These are phyloP conservation scores for Leuciscus waleckii DNA, from an alignment of 2,797 vertebrate genomes.

Conservation along the genomic window DNA sequence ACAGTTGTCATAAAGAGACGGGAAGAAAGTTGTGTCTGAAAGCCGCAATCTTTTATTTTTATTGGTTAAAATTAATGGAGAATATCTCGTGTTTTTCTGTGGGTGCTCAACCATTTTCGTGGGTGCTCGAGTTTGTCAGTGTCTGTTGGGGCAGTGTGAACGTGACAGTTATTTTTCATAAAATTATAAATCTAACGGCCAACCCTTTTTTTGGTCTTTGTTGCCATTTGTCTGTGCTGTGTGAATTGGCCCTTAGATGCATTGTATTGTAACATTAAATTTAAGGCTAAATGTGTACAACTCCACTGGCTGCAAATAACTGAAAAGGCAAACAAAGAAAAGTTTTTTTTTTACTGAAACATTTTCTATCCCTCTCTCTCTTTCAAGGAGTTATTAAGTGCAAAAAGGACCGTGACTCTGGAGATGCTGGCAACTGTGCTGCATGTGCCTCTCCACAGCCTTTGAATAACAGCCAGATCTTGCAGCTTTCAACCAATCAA, in stretches of 20 bases:
- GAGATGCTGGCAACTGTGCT: conserved; percentile 72
- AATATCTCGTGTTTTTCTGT: too few species aligned
- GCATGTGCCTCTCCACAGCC: conserved; percentile 76
- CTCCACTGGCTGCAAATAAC: not conserved
- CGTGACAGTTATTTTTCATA: too few species aligned
- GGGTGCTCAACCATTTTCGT: too few species aligned
- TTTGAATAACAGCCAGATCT: conserved; percentile 73
- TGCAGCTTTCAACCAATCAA: conserved; percentile 67
- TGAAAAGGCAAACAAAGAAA: not conserved
- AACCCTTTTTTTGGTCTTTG: too few species aligned
- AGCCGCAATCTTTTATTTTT: too few species aligned
- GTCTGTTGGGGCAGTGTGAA: too few species aligned
- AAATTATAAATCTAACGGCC: too few species aligned
- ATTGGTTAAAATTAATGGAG: too few species aligned
- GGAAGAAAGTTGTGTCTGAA: too few species aligned
- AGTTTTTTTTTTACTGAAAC: not conserved
- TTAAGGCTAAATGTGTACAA: not conserved
- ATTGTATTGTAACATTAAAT: not conserved
- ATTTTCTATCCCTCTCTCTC: not conserved
- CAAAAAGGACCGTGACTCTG: conserved; percentile 77
- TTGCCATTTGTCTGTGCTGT: too few species aligned
- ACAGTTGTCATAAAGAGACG: too few species aligned
- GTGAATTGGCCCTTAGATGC: not conserved
- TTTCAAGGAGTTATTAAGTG: conserved; percentile 80
- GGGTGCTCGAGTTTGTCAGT: too few species aligned